These are phyloP conservation scores for Mirounga angustirostris DNA, from an alignment of 2,113 vertebrate species.

Conservation along the genomic window DNA sequence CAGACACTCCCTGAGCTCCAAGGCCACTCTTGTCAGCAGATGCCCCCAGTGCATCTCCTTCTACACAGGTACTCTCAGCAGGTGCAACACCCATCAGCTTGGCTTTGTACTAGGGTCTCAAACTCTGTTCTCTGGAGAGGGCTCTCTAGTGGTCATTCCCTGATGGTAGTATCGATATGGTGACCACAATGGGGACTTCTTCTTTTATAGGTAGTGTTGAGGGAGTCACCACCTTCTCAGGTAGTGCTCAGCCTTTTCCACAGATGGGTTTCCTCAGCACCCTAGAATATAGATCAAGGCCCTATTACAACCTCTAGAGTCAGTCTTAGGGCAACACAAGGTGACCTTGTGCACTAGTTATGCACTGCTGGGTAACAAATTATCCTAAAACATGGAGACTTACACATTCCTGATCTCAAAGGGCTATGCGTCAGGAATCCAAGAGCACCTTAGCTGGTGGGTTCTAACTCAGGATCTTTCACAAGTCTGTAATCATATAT, in stretches of 20 bases:
- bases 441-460: neutral
- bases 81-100: neutral
- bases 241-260: neutral
- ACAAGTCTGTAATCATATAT: neutral
- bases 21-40: neutral
- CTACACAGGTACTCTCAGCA: neutral
- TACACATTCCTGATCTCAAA: neutral
- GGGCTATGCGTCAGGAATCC: neutral
- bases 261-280: neutral
- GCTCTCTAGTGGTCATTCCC: neutral
- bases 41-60: neutral
- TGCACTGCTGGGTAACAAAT: neutral
- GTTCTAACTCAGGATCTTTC: neutral
- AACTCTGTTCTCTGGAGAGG: neutral
- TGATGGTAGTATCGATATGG: neutral
- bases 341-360: neutral
- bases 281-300: neutral
- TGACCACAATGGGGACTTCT: neutral
- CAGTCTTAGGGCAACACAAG: neutral
- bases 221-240: neutral
- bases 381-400: neutral
- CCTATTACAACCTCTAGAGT: neutral
- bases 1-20: neutral
- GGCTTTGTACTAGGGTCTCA: neutral
- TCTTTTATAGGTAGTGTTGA: too few relatives aligned